Conservation (phyloP, 2,888 invertebrate genomes). For the Vanessa cardui region DNA sequence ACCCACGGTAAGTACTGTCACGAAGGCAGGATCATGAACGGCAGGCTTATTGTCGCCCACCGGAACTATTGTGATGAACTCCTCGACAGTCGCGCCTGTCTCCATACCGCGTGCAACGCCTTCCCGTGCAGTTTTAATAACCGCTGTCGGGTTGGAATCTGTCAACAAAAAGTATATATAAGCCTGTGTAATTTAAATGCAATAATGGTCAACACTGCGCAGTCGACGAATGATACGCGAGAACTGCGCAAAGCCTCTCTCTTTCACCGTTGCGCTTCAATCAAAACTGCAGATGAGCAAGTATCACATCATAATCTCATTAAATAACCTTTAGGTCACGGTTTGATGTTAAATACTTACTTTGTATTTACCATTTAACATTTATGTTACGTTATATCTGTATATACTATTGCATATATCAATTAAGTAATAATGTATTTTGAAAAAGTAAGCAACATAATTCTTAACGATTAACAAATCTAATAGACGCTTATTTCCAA, state of each 20-base stretch:
- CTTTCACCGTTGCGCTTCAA: constrained; percentile 68
- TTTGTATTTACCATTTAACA: neutral
- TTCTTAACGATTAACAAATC: constrained; percentile 7
- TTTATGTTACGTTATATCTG: neutral
- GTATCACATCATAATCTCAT: constrained; percentile 1
- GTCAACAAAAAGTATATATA: constrained; percentile 65
- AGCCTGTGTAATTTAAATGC: constrained; percentile 70
- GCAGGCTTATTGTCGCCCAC: constrained; percentile 77
- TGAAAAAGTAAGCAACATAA: neutral
- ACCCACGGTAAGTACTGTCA: constrained; percentile 84
- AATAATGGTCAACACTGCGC: constrained; percentile 51
- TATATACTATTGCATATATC: neutral
- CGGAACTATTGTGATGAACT: constrained; percentile 84
- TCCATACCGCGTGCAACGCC: constrained; percentile 75
- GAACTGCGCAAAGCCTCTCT: constrained; percentile 68
- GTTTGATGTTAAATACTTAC: neutral
- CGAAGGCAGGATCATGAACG: constrained; percentile 72
- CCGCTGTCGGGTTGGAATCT: constrained; percentile 66
- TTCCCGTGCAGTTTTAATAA: constrained; percentile 55
- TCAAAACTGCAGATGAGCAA: neutral
- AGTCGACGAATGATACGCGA: constrained; percentile 57
- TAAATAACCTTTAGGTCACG: neutral
- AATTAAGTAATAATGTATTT: neutral
- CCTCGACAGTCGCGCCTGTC: constrained; percentile 73
- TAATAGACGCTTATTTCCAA: constrained; percentile 25